These are phyloP conservation scores for Drosophila kurseongensis DNA, from an alignment of 1,140 invertebrate genomes.

Conservation along the genomic window DNA sequence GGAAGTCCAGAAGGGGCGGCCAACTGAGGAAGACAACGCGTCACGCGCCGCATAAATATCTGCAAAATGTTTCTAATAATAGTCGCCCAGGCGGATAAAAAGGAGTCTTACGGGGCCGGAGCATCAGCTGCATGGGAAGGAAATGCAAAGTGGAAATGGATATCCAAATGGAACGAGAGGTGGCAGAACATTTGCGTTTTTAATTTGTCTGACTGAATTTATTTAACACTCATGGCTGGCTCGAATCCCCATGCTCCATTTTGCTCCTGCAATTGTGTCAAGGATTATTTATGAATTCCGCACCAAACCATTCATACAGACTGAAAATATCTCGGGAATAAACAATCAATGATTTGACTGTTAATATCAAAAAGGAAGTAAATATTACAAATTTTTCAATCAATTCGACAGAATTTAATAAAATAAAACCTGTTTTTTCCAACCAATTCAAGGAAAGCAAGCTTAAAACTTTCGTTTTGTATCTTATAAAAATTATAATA, in stretches of 20 bases:
- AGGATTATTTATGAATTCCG: conserved; percentile 54
- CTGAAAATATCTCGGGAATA: neutral
- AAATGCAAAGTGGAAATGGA: conserved; percentile 33
- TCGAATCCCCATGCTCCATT: neutral
- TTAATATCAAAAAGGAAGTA: too few relatives aligned
- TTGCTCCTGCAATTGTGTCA: conserved; percentile 43
- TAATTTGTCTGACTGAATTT: conserved; percentile 72
- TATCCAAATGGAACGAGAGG: conserved; percentile 2
- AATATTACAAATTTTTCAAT: too few relatives aligned
- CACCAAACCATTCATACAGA: neutral
- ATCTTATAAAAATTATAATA: too few relatives aligned
- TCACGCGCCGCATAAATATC: conserved; percentile 77
- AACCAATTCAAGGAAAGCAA: too few relatives aligned
- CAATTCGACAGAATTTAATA: neutral
- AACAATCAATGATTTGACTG: too few relatives aligned
- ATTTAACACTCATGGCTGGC: conserved; percentile 66
- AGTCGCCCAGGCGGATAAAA: conserved; percentile 40
- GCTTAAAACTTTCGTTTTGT: too few relatives aligned
- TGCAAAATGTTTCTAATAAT: conserved; percentile 76
- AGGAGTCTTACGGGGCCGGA: conserved; percentile 2
- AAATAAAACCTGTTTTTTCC: too few relatives aligned
- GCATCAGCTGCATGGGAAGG: conserved; percentile 43
- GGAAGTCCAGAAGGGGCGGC: neutral
- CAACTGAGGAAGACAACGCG: conserved; percentile 27
- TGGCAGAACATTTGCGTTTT: conserved; percentile 46